Percentiles rank a stretch among this genome's conserved stretches.
Conservation (phyloP, 2,113 vertebrate species). For the Machaerirhynchus nigripectus region DNA sequence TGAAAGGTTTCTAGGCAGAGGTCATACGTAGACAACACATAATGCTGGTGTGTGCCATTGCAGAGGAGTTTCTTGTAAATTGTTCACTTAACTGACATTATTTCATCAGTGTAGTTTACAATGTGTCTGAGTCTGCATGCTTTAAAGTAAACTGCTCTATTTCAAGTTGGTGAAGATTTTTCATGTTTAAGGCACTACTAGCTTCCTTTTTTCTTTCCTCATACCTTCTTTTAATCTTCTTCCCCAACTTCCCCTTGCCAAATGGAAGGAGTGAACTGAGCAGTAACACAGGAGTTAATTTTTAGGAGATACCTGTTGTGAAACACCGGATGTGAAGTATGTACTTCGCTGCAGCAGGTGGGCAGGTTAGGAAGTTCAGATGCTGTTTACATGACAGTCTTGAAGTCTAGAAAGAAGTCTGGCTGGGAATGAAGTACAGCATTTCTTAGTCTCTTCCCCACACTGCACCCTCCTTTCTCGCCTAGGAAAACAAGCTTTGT, state of each 20-base stretch:
- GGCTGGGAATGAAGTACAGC: neutral
- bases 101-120: neutral
- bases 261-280: neutral
- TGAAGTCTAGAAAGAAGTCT: neutral
- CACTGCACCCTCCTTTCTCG: accelerated
- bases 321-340: neutral
- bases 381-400: neutral
- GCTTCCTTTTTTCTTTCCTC: neutral
- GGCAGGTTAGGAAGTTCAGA: neutral
- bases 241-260: neutral
- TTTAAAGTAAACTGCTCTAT: neutral
- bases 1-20: neutral
- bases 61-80: neutral
- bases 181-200: neutral
- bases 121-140: neutral
- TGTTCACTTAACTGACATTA: neutral
- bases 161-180: neutral
- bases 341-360: neutral
- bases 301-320: neutral
- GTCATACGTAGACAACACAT: neutral
- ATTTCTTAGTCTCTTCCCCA: neutral
- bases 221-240: neutral
- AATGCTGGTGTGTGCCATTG: neutral
- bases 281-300: neutral
- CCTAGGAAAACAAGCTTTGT: neutral